These are phyloP conservation scores for Ictidomys tridecemlineatus DNA, from an alignment of 2,113 vertebrate genomes.

Conservation along the genomic window DNA sequence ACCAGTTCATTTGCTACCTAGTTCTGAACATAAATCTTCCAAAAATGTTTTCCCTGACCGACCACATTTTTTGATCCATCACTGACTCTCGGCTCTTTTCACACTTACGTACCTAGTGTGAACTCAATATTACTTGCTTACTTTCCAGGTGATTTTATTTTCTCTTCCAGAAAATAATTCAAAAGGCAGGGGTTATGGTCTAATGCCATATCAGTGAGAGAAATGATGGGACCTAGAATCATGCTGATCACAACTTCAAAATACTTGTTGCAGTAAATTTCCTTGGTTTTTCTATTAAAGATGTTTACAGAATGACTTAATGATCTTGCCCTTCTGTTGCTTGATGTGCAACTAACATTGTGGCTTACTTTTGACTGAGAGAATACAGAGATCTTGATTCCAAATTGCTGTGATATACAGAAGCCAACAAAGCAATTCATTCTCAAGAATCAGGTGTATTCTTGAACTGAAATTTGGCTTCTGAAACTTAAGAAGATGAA, in stretches of 20 bases:
- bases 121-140: not conserved
- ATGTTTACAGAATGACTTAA: not conserved
- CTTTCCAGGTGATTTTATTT: not conserved
- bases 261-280: not conserved
- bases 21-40: not conserved
- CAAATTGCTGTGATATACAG: fast-evolving
- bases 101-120: not conserved
- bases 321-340: not conserved
- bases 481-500: not conserved
- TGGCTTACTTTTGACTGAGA: not conserved
- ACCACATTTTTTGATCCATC: not conserved
- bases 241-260: not conserved
- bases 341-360: not conserved
- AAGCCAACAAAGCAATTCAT: not conserved
- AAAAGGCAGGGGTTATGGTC: not conserved
- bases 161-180: not conserved
- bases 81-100: not conserved
- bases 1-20: not conserved
- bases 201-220: not conserved
- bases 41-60: not conserved
- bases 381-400: not conserved
- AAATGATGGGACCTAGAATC: not conserved
- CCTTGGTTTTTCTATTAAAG: not conserved
- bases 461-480: not conserved
- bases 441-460: not conserved